Evolutionary conservation across 2,797 vertebrate species (phyloP).

Genomic region (Taenioides sp.): DNA sequence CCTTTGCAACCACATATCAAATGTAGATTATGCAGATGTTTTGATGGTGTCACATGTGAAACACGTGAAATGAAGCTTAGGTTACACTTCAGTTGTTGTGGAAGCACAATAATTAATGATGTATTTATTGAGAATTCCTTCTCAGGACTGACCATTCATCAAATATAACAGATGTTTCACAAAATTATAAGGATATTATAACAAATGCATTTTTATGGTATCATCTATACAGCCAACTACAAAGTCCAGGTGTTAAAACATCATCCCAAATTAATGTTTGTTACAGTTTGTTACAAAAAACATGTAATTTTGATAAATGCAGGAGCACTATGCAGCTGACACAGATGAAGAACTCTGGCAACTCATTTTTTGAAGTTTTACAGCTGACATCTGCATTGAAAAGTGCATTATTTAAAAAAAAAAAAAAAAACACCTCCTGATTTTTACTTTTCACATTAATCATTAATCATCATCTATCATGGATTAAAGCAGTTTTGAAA

Average conservation of each 20-base stretch:
- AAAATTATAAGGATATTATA: background rate
- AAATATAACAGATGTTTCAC: constrained; percentile 1
- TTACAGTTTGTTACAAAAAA: background rate
- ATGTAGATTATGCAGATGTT: constrained; percentile 33
- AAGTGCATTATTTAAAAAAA: background rate
- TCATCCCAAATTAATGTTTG: background rate
- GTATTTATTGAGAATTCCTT: background rate
- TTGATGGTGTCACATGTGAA: constrained; percentile 46
- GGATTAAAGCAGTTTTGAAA: background rate
- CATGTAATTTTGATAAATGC: constrained; percentile 4
- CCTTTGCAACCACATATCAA: constrained; percentile 46
- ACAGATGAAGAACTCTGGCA: constrained; percentile 4
- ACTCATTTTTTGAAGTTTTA: constrained; percentile 7
- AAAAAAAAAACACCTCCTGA: background rate
- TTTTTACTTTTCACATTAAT: background rate
- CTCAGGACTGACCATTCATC: background rate
- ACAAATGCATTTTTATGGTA: background rate
- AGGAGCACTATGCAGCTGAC: background rate
- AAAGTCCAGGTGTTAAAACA: background rate
- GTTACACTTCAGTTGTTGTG: background rate
- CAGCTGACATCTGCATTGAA: background rate
- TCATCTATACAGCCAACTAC: background rate
- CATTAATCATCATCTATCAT: background rate
- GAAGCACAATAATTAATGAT: background rate
- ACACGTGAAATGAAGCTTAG: constrained; percentile 6